A percentile compares a stretch with the other conserved stretches of the same genome.
Conservation (phyloP, 2,113 vertebrate genomes). For the Oxyruncus cristatus region DNA sequence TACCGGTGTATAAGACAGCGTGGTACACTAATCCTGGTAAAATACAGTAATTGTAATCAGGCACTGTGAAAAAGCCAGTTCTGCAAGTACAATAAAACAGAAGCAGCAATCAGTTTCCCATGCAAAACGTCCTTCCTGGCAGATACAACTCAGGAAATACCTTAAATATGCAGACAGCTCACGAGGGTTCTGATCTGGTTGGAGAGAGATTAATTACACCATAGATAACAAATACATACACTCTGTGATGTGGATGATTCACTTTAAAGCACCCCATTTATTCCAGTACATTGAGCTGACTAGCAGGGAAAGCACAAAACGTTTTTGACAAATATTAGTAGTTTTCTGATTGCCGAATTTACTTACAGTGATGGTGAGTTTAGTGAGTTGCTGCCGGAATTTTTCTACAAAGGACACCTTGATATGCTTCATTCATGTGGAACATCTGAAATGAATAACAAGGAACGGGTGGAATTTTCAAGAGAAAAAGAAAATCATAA, state of each 20-base stretch:
- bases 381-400: conserved; percentile 3
- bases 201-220: background rate
- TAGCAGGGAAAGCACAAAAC: background rate
- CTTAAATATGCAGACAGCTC: background rate
- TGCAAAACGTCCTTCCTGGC: background rate
- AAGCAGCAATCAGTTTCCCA: background rate
- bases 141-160: background rate
- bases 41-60: background rate
- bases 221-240: background rate
- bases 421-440: background rate
- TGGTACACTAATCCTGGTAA: background rate
- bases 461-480: background rate
- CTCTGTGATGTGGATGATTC: background rate
- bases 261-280: accelerated
- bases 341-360: background rate
- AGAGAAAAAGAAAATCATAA: conserved; percentile 41
- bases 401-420: conserved; percentile 1
- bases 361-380: conserved; percentile 17
- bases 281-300: background rate
- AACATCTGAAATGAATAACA: conserved; percentile 47
- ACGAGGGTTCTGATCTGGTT: background rate
- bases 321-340: background rate
- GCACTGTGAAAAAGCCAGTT: background rate
- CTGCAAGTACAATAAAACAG: background rate
- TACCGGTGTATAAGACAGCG: background rate